Conservation (phyloP, 2,797 vertebrate genomes). For the Graptemys geographica region DNA sequence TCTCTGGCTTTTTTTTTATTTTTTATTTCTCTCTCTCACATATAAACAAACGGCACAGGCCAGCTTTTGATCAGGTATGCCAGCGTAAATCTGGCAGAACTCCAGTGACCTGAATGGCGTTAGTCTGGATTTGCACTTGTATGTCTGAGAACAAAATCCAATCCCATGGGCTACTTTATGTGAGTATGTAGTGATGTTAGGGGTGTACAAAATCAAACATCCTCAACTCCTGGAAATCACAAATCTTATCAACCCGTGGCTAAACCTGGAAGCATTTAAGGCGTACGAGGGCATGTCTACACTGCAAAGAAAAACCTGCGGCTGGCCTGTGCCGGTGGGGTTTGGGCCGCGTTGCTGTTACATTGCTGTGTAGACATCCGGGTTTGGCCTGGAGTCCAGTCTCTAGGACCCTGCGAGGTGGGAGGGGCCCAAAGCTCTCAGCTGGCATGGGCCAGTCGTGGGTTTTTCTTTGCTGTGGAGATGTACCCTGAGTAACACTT, state of each 20-base stretch:
- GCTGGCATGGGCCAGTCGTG: not conserved
- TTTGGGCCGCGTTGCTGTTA: not conserved
- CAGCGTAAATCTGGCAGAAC: slow-evolving; percentile 14
- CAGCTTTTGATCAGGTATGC: not conserved
- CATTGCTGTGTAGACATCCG: not conserved
- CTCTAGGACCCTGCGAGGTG: not conserved
- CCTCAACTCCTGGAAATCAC: slow-evolving; percentile 13
- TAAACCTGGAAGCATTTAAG: not conserved
- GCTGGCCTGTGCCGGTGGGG: not conserved
- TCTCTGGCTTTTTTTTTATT: not conserved
- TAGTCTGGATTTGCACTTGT: not conserved
- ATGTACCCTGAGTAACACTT: not conserved
- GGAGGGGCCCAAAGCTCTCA: not conserved
- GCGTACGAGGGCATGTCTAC: not conserved
- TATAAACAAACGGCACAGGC: not conserved
- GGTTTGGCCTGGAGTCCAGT: not conserved
- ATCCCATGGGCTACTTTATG: not conserved
- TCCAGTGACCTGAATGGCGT: not conserved
- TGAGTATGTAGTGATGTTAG: not conserved
- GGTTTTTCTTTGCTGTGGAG: not conserved
- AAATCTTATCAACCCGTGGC: slow-evolving; percentile 20
- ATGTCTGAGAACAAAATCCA: slow-evolving; percentile 12
- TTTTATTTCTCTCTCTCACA: not conserved
- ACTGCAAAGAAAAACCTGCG: not conserved
- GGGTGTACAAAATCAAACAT: not conserved